Conservation (phyloP, 2,888 invertebrate genomes). For the Parochlus steinenii region DNA sequence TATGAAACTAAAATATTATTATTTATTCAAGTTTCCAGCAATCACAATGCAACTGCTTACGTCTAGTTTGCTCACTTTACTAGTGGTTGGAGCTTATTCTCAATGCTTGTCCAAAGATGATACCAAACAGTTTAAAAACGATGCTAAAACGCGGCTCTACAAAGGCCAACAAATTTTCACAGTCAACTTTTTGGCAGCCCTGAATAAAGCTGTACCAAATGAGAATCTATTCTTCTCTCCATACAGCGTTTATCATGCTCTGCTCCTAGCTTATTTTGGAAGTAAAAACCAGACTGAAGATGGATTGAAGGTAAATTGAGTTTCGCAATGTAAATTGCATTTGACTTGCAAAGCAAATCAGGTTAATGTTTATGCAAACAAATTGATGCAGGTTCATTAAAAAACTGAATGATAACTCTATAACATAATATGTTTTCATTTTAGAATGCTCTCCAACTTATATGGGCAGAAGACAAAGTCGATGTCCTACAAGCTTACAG, state of each 20-base stretch:
- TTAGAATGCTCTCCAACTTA: slow-evolving; percentile 19
- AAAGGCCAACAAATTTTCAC: slow-evolving; percentile 51
- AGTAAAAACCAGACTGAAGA: slow-evolving; percentile 53
- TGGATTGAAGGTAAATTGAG: slow-evolving; percentile 34
- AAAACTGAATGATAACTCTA: no score
- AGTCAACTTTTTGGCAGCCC: slow-evolving; percentile 47
- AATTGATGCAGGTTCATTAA: no score
- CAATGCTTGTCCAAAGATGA: slow-evolving; percentile 5
- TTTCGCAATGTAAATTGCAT: no score
- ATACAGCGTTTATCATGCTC: slow-evolving; percentile 66
- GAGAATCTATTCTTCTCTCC: slow-evolving; percentile 80
- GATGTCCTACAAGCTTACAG: slow-evolving; percentile 57
- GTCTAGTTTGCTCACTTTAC: background rate
- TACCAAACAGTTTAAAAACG: slow-evolving; percentile 2
- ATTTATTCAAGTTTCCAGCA: background rate
- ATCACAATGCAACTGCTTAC: background rate
- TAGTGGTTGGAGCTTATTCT: background rate
- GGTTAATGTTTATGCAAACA: no score
- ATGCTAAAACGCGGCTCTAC: slow-evolving; percentile 27
- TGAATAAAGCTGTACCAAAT: slow-evolving; percentile 43
- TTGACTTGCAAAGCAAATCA: no score
- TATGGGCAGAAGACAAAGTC: slow-evolving; percentile 40
- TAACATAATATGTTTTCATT: background rate
- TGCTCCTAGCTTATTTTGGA: slow-evolving; percentile 64
- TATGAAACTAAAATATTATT: no score